Evolutionary conservation across 2,113 vertebrate species (phyloP).

Genomic region (Sphaerodactylus townsendi): DNA sequence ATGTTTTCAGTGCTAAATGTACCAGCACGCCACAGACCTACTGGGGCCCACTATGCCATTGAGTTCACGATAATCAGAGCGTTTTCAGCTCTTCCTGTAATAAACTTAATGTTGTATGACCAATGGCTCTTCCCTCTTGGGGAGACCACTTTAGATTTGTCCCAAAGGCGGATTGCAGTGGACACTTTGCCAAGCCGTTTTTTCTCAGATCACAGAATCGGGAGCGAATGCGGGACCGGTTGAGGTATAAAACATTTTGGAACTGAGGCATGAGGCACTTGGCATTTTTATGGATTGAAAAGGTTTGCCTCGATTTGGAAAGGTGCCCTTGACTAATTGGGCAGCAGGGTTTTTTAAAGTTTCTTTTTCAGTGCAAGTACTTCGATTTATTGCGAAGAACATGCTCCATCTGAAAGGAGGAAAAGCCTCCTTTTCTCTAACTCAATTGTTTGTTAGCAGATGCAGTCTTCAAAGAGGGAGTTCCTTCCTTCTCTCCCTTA

Average conservation of each 20-base stretch:
- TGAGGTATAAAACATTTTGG: neutral
- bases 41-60: neutral
- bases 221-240: neutral
- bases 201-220: neutral
- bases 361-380: too few species aligned
- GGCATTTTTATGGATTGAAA: too few species aligned
- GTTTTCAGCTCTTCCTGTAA: neutral
- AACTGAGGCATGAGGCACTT: neutral
- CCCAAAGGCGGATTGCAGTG: neutral
- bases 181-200: neutral
- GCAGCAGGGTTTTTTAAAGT: too few species aligned
- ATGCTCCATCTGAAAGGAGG: too few species aligned
- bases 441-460: too few species aligned
- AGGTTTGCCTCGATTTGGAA: too few species aligned
- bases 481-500: too few species aligned
- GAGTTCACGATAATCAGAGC: conserved; percentile 17
- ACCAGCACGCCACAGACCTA: neutral
- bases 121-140: conserved; percentile 19
- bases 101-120: conserved; percentile 32
- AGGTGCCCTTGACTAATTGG: too few species aligned
- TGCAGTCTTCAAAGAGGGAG: too few species aligned
- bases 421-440: too few species aligned
- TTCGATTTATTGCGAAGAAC: too few species aligned
- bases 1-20: conserved; percentile 3
- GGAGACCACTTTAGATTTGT: conserved; percentile 29